These are phyloP conservation scores for Latheticus oryzae DNA, from an alignment of 2,888 invertebrate genomes.

Conservation along the genomic window DNA sequence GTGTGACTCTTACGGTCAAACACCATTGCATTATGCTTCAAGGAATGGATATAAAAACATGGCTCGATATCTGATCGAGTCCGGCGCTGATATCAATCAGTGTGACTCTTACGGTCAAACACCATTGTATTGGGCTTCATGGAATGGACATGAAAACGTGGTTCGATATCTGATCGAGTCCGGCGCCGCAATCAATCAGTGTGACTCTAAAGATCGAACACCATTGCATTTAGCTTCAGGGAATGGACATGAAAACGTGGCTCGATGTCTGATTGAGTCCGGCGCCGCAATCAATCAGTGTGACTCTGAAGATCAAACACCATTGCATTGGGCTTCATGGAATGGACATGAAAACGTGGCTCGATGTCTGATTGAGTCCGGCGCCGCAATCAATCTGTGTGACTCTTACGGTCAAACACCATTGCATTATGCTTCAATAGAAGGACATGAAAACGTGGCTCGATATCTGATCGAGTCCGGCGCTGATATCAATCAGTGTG, in stretches of 20 bases:
- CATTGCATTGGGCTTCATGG: not conserved
- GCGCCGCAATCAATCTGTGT: not conserved
- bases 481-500: not conserved
- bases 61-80: not conserved
- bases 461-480: not conserved
- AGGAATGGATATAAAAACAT: not conserved
- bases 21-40: not conserved
- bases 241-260: not conserved
- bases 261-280: not conserved
- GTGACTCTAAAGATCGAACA: not conserved
- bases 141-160: not conserved
- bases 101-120: not conserved
- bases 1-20: not conserved
- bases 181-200: not conserved
- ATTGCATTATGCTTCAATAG: not conserved
- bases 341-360: not conserved
- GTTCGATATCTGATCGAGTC: not conserved
- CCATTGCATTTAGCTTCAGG: not conserved
- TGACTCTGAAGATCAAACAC: not conserved
- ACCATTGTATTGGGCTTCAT: not conserved
- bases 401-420: not conserved
- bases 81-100: not conserved
- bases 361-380: not conserved
- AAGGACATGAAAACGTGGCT: not conserved
- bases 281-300: not conserved